These are phyloP conservation scores for Drosophila affinis DNA, from an alignment of 2,888 invertebrate genomes.

Conservation along the genomic window DNA sequence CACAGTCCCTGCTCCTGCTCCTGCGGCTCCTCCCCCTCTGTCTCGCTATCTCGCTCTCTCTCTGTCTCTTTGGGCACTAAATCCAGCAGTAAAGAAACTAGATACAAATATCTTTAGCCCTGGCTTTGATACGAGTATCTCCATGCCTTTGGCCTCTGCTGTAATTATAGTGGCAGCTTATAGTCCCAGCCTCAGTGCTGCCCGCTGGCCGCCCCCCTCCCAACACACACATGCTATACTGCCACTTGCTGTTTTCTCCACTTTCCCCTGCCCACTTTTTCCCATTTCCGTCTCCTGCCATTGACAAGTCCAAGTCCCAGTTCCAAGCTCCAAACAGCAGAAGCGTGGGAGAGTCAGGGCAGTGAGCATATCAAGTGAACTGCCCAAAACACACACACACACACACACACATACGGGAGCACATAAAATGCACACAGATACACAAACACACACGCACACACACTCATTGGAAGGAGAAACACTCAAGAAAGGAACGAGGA, in stretches of 20 bases:
- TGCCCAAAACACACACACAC: slow-evolving; percentile 48
- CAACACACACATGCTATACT: neutral
- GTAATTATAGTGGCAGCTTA: slow-evolving; percentile 71
- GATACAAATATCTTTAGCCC: slow-evolving; percentile 70
- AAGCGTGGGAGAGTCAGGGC: neutral
- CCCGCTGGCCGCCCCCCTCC: neutral
- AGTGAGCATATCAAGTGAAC: slow-evolving; percentile 63
- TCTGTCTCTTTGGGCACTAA: slow-evolving; percentile 49
- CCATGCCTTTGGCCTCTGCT: slow-evolving; percentile 57
- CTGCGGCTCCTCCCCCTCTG: neutral
- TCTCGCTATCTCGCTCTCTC: too few species aligned
- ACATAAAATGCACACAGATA: slow-evolving; percentile 29
- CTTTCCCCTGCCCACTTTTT: neutral
- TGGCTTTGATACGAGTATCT: slow-evolving; percentile 22
- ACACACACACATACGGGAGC: slow-evolving; percentile 33
- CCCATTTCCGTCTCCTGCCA: slow-evolving; percentile 49
- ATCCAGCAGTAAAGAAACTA: slow-evolving; percentile 67
- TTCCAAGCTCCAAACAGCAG: slow-evolving; percentile 42
- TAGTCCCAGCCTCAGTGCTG: slow-evolving; percentile 27
- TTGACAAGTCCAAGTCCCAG: slow-evolving; percentile 75
- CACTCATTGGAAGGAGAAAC: slow-evolving; percentile 22
- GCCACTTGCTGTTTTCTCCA: neutral
- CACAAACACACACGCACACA: slow-evolving; percentile 45
- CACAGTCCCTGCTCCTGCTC: neutral
- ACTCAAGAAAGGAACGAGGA: neutral